Evolutionary conservation across 1,140 invertebrate species (phyloP), one percentile per base, ranked within the genome.

Genomic region (Aphelenchoides besseyi): DNA sequence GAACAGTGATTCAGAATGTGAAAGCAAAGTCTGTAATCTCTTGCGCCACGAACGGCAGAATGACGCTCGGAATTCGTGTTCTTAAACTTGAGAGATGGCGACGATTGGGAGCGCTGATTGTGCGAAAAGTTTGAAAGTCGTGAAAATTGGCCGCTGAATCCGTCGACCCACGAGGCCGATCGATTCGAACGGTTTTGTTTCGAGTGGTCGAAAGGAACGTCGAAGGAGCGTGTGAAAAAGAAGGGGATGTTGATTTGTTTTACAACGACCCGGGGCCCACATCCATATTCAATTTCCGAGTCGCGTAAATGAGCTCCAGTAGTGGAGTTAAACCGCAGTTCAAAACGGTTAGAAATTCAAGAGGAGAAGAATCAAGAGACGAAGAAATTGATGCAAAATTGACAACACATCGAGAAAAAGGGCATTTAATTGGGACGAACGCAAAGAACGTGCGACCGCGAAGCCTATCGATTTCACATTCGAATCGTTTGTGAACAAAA

Each of bases 21-120:
- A 61, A 61, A 48, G 30, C 59, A n/a, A 18, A 29, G 18, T 61
- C 59, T 52, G 30, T 9, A 59, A 59, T 59, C 41, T 48, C 23
- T 12, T 16, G 23, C 41, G 12, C 12, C 41, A 23, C 12, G 41
- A 23, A 12, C 41, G 41, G 41, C 41, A 48, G 41, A 48, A 48
- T 48, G 41, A 48, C 41, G 41, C 41, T 48, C 41, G n/a, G n/a
- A n/a, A n/a, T n/a, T n/a, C n/a, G 12, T 23, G 41, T 48, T 48
- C 41, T 12, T 23, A 23, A 48, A 48, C 41, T 48, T 23, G 41
- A 23, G 12, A 12, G 41, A 48, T 23, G 41, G 23, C 41, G 41
- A 48, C 41, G 41, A 48, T 12, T 23, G 41, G 41, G 41, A 12
- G 41, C 41, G 41, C 41, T 48, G 41, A 48, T 48, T 48, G 41